Percentiles rank a stretch among this genome's conserved stretches.
Evolutionary conservation across 2,113 vertebrate species (phyloP).

Genomic region (Sebastes schlegelii): DNA sequence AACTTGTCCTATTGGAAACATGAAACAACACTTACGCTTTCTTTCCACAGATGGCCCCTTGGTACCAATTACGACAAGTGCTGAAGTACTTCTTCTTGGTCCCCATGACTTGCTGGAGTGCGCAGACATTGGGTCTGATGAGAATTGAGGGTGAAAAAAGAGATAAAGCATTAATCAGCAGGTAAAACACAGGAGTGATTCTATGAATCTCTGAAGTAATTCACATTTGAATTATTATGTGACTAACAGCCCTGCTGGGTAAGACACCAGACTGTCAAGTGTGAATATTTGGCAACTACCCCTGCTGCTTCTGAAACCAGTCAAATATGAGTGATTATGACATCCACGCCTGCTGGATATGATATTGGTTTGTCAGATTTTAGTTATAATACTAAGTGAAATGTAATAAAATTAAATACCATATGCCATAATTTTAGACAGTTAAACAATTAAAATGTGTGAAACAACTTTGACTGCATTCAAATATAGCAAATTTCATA

Average conservation of each 20-base stretch:
- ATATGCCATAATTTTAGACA: not conserved
- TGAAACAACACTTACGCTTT: constrained; percentile 92
- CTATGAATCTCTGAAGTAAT: not conserved
- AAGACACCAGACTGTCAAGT: constrained; percentile 7
- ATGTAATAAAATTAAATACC: not conserved
- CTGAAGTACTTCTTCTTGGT: constrained; percentile 99
- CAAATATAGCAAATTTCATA: not conserved
- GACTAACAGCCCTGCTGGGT: constrained; percentile 1
- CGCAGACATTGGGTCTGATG: constrained; percentile 93
- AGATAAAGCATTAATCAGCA: constrained; percentile 19
- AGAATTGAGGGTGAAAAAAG: constrained; percentile 10
- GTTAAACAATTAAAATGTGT: not conserved
- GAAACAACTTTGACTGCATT: not conserved
- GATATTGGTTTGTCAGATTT: constrained; percentile 4
- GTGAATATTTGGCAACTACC: constrained; percentile 37
- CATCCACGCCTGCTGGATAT: not conserved
- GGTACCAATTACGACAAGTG: constrained; percentile 98
- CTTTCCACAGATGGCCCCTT: constrained; percentile 94
- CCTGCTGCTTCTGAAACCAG: constrained; percentile 23
- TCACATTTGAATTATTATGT: constrained; percentile 1
- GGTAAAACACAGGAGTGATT: not conserved
- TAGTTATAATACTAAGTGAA: not conserved
- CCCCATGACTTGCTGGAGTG: constrained; percentile 96
- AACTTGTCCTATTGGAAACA: constrained; percentile 21
- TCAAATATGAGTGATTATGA: constrained; percentile 24